Evolutionary conservation across 2,113 vertebrate species (phyloP).

Genomic region (Rissa tridactyla): DNA sequence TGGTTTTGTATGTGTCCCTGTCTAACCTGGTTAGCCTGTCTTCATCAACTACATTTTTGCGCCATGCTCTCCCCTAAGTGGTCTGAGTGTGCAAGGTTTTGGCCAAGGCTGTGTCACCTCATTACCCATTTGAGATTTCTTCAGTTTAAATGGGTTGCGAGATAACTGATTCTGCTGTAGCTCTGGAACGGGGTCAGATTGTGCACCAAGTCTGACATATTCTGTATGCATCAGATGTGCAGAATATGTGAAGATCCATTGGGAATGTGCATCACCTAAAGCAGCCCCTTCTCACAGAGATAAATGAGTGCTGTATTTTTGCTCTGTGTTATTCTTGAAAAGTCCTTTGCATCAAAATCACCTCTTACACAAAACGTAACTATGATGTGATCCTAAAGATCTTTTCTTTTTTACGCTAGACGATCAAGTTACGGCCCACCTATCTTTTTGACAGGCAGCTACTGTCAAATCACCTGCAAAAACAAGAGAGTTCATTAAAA

Average conservation of each 20-base stretch:
- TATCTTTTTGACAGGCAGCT: neutral
- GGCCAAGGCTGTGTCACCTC: neutral
- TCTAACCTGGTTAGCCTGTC: neutral
- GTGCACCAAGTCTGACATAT: neutral
- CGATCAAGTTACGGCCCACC: neutral
- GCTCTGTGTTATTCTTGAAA: neutral
- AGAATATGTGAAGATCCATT: neutral
- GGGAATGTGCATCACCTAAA: neutral
- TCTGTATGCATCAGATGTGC: neutral
- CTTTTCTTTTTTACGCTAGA: neutral
- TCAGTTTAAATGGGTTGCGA: neutral
- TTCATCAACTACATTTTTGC: neutral
- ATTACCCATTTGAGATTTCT: neutral
- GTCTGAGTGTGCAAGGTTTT: neutral
- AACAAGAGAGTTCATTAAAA: neutral
- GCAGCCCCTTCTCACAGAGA: neutral
- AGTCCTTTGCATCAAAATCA: neutral
- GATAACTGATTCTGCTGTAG: neutral
- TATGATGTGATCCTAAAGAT: neutral
- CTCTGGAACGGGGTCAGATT: neutral
- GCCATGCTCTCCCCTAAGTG: neutral
- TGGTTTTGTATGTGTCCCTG: neutral
- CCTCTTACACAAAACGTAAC: neutral
- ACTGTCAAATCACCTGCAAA: neutral
- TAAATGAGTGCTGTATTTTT: neutral